Conservation (phyloP, 2,113 vertebrate genomes). For the Sus scrofa region DNA sequence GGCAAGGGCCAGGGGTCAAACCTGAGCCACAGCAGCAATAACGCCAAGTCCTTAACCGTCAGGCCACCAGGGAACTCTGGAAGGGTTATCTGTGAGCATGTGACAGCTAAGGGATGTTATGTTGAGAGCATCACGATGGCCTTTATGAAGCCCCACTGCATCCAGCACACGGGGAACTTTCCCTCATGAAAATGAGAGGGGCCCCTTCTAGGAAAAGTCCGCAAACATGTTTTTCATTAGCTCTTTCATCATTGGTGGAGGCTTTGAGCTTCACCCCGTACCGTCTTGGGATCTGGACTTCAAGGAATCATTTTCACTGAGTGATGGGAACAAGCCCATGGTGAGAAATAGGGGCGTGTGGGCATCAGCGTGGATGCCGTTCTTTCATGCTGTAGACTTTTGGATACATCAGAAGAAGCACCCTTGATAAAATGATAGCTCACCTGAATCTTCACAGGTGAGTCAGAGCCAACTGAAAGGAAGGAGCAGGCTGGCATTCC, state of each 20-base stretch:
- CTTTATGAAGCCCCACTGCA: background rate
- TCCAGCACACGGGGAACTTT: too few species aligned
- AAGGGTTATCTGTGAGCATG: too few species aligned
- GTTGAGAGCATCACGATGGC: too few species aligned
- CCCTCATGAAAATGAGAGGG: too few species aligned
- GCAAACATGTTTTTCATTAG: background rate
- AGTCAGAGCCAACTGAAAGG: background rate
- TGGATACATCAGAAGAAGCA: background rate
- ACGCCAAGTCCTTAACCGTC: too few species aligned
- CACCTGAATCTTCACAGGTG: background rate
- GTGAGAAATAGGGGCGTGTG: background rate
- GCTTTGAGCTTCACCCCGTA: background rate
- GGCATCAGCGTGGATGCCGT: too few species aligned
- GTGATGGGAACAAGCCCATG: too few species aligned
- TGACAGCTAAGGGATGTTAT: background rate
- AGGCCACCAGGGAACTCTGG: too few species aligned
- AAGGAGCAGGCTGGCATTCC: background rate
- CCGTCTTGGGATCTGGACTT: background rate
- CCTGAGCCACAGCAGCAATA: too few species aligned
- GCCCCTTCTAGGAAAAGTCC: background rate
- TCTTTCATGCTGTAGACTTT: too few species aligned
- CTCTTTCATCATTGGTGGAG: background rate
- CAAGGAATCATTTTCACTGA: background rate
- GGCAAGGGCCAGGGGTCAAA: too few species aligned
- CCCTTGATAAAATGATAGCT: background rate